phyloP scores from a whole-genome alignment of 1,140 invertebrate species.

The Mamestra configurata region DNA sequence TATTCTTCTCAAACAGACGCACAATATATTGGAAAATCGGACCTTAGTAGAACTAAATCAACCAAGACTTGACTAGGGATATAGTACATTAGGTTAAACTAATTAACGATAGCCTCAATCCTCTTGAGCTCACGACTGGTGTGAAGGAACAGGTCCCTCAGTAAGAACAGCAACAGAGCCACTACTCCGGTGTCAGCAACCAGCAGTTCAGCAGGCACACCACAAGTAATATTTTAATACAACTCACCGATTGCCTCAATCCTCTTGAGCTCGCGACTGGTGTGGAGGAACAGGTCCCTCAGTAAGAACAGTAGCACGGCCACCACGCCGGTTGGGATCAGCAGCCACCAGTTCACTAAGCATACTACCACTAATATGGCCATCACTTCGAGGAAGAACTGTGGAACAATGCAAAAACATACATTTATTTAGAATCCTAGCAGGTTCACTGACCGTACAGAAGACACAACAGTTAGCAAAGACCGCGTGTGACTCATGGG shows the following conservation, averaged over 20 bases:
- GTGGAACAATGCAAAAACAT: constrained; percentile 41
- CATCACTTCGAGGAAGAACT: constrained; percentile 90
- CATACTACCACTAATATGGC: constrained; percentile 92
- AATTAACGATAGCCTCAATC: constrained; percentile 93
- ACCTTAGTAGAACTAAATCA: no score
- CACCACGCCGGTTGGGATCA: constrained; percentile 92
- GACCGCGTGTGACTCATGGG: no score
- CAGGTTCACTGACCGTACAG: no score
- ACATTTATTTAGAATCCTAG: not conserved
- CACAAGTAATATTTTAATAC: constrained; percentile 89
- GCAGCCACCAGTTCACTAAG: constrained; percentile 94
- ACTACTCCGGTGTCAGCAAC: constrained; percentile 92
- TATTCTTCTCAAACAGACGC: no score
- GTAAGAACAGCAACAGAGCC: constrained; percentile 90
- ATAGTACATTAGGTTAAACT: no score
- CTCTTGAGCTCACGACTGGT: constrained; percentile 95
- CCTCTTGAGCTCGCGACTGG: constrained; percentile 94
- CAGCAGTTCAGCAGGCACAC: constrained; percentile 94
- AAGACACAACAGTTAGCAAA: no score
- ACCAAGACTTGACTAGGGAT: no score
- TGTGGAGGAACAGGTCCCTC: constrained; percentile 92
- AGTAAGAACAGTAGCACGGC: constrained; percentile 91
- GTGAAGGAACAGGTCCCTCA: constrained; percentile 92
- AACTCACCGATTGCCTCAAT: constrained; percentile 93
- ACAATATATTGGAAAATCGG: no score